phyloP scores from a whole-genome alignment of 1,140 invertebrate species.

The Neodiprion virginianus region DNA sequence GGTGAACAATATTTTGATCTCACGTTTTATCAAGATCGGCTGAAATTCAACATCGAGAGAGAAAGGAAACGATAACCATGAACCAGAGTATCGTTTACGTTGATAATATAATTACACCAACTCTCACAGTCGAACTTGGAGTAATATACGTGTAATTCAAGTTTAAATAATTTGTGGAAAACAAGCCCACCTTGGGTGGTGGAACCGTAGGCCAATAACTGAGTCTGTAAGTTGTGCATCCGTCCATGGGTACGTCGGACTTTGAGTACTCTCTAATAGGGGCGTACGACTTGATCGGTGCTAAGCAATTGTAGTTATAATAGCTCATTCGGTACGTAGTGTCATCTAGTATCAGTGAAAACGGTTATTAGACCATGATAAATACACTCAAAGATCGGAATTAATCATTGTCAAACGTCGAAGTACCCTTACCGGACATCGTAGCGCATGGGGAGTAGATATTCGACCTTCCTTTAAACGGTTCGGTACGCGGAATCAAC shows the following conservation, averaged over 20 bases:
- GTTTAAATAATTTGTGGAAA: neutral
- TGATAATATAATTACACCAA: no score
- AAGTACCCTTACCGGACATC: slow-evolving; percentile 32
- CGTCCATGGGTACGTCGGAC: slow-evolving; percentile 64
- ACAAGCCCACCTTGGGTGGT: slow-evolving; percentile 24
- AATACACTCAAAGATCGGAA: no score
- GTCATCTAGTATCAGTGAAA: slow-evolving; percentile 51
- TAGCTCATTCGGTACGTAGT: slow-evolving; percentile 66
- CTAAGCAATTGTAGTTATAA: slow-evolving; percentile 50
- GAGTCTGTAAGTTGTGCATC: slow-evolving; percentile 52
- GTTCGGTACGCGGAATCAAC: slow-evolving; percentile 50
- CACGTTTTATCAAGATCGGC: no score
- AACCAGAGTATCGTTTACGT: no score
- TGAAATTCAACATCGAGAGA: no score
- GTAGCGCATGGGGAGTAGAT: slow-evolving; percentile 39
- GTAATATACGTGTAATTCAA: neutral
- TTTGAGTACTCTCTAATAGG: slow-evolving; percentile 59
- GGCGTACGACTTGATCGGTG: slow-evolving; percentile 53
- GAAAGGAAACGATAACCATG: no score
- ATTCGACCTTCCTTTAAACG: slow-evolving; percentile 38
- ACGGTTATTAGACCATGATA: slow-evolving; percentile 8
- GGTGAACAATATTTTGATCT: no score
- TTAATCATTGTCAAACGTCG: no score
- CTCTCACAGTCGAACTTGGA: neutral
- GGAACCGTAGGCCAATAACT: slow-evolving; percentile 48